These are phyloP conservation scores for Oenanthe oenanthe DNA, from an alignment of 2,113 vertebrate species.

Conservation along the genomic window DNA sequence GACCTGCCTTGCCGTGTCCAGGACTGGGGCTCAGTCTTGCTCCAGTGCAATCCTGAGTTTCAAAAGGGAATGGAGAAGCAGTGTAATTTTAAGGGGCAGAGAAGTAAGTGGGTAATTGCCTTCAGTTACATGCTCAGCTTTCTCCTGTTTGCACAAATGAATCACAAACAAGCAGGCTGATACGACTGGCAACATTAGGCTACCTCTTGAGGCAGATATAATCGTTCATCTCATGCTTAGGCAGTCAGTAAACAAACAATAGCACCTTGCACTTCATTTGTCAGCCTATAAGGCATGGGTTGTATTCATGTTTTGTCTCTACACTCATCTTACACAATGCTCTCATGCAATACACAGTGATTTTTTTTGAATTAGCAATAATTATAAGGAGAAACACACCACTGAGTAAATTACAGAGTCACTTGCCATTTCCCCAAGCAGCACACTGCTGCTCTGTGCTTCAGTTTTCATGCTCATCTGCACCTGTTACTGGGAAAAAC, in stretches of 20 bases:
- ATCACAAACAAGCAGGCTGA: background rate
- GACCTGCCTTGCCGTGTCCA: background rate
- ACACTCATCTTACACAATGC: background rate
- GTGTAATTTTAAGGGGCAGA: background rate
- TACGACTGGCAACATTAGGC: constrained; percentile 5
- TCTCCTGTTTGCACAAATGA: background rate
- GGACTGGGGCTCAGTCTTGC: background rate
- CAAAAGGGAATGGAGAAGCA: background rate
- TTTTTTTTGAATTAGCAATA: constrained; percentile 13
- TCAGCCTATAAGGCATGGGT: background rate
- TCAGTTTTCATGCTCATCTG: background rate
- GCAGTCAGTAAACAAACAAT: constrained; percentile 42
- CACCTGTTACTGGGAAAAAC: background rate
- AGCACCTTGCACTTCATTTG: background rate
- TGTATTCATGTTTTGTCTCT: background rate
- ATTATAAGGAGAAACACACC: constrained; percentile 15
- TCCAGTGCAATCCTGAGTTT: background rate
- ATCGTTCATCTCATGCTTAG: background rate
- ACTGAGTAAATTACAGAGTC: background rate
- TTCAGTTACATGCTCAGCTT: background rate
- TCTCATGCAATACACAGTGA: background rate
- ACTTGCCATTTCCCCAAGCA: background rate
- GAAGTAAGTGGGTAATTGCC: background rate
- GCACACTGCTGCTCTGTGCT: background rate
- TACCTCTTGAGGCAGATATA: constrained; percentile 1